phyloP scores from a whole-genome alignment of 2,888 invertebrate species.

The Apodemia hepburni region DNA sequence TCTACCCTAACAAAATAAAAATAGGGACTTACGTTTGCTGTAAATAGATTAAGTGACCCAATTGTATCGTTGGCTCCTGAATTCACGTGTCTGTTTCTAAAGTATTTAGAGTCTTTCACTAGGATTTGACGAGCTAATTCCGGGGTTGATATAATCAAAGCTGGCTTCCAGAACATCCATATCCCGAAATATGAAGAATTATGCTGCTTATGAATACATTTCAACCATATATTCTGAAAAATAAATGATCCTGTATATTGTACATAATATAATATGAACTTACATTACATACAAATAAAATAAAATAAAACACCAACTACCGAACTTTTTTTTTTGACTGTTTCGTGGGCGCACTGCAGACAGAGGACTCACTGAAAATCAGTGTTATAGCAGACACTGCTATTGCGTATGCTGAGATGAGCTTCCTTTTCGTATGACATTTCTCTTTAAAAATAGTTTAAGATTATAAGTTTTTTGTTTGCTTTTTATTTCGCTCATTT shows the following conservation, averaged over 20 bases:
- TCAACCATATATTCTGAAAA: neutral
- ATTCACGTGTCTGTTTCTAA: neutral
- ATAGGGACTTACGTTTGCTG: neutral
- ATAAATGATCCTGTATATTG: neutral
- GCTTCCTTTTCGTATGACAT: too few species aligned
- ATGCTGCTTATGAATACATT: neutral
- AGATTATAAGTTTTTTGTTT: too few species aligned
- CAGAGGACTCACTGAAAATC: too few species aligned
- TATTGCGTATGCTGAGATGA: too few species aligned
- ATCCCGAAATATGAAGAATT: neutral
- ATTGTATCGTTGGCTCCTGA: neutral
- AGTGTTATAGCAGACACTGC: too few species aligned
- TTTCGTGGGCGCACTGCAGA: too few species aligned
- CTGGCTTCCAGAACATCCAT: neutral
- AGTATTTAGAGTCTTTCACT: neutral
- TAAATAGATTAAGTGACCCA: neutral
- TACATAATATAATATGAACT: too few species aligned
- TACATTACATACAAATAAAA: too few species aligned
- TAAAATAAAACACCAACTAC: too few species aligned
- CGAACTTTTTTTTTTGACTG: too few species aligned
- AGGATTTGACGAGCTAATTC: neutral
- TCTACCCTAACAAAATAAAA: neutral
- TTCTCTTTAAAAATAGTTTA: too few species aligned
- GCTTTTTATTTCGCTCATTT: too few species aligned
- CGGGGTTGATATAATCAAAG: neutral